Conservation (phyloP, 1,140 invertebrate genomes). For the Wasmannia auropunctata region DNA sequence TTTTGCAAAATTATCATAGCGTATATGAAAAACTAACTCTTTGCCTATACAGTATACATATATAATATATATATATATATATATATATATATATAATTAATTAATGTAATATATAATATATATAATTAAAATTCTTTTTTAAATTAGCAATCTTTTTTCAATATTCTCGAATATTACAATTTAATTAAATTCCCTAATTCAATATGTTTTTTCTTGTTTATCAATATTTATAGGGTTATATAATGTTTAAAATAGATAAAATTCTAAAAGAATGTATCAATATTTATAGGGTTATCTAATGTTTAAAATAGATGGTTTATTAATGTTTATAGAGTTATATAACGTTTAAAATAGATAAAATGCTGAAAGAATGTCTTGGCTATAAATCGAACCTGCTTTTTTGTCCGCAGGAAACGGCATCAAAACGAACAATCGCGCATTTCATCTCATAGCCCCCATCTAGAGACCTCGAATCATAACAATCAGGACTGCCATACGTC, state of each 20-base stretch:
- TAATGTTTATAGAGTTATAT: background rate
- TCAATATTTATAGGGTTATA: background rate
- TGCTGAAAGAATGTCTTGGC: background rate
- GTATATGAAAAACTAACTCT: background rate
- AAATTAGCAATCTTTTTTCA: background rate
- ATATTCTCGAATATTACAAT: slow-evolving; percentile 3
- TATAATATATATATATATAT: background rate
- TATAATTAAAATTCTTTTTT: background rate
- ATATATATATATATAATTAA: background rate
- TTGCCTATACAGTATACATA: background rate
- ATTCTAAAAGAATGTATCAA: background rate
- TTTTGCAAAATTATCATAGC: background rate
- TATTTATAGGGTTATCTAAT: background rate
- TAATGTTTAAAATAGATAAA: background rate
- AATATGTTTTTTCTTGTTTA: background rate
- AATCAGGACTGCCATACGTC: slow-evolving; percentile 69
- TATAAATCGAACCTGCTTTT: background rate
- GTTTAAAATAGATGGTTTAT: background rate
- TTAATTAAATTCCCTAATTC: background rate
- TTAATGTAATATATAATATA: background rate
- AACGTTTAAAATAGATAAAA: background rate
- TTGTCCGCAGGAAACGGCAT: slow-evolving; percentile 79
- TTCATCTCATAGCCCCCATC: slow-evolving; percentile 75
- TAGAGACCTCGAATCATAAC: slow-evolving; percentile 74
- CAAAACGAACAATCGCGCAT: slow-evolving; percentile 80